Evolutionary conservation across 1,140 invertebrate species (phyloP), one percentile per base, ranked within the genome.

Genomic region (Drosophila nigromelanica): DNA sequence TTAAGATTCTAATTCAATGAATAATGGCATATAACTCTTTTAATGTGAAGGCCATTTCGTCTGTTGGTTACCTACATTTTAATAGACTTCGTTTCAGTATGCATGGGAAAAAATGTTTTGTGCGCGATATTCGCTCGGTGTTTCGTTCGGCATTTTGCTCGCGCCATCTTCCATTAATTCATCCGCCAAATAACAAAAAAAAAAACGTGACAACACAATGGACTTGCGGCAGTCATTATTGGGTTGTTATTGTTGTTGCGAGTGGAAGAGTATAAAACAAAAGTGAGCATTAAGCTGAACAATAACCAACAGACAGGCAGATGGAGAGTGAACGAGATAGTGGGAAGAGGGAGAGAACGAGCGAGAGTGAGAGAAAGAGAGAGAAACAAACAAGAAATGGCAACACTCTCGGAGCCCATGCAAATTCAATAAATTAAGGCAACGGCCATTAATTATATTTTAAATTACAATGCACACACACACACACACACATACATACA

Each of bases 391-490:
- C 72, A 66, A 64, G 68, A 59, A 76, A 67, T 68, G 79, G 76
- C 79, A 73, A 69, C 79, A 58, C 48, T 70, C 52, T 56, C 73
- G 61, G 61, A 67, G 60, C 55, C 69, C 64, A 80, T 70, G 83
- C 76, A 89, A 89, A 89, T 89, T 89, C 83, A 89, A 89, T 89
- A 89, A 89, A 89, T 89, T 89, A 89, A 78, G 69, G 63, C 76
- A 77, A 79, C 79, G 85, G 78, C 83, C 83, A 89, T 89, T 89
- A 89, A 89, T 89, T 89, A 89, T 89, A 89, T 89, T 89, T 89
- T 89, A 89, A 89, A 89, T 89, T 89, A 86, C 83, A 89, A 72
- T 83, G 59, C 71, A 78, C 76, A 79, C 72, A 81, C 61, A 45
- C 73, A 70, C 56, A 70, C 67, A 18, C 24, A 58, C n/a, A 67